These are phyloP conservation scores for Actinia tenebrosa DNA, from an alignment of 64 coral and sea anemone species.

Conservation along the genomic window DNA sequence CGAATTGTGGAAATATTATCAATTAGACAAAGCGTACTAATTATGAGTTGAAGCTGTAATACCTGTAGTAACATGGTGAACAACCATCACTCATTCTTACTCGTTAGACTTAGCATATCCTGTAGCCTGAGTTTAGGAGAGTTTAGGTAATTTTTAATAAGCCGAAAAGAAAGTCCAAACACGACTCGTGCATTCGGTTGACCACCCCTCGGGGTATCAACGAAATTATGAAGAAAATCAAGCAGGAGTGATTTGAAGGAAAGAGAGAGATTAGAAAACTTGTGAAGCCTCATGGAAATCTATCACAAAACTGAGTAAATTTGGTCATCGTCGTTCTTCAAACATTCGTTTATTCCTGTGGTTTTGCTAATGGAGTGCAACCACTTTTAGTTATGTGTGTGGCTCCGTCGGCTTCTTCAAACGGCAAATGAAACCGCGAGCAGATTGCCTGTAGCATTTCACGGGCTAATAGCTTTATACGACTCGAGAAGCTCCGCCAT, in stretches of 20 bases:
- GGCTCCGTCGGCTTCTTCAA: conserved; percentile 14
- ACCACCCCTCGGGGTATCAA: not conserved
- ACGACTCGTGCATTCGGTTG: not conserved
- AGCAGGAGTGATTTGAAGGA: not conserved
- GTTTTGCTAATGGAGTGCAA: conserved; percentile 8
- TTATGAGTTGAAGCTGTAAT: conserved; percentile 24
- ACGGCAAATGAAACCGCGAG: not conserved
- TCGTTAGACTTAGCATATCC: not conserved
- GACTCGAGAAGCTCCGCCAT: not conserved
- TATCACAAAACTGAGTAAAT: not conserved
- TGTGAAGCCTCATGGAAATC: not conserved
- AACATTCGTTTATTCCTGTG: not conserved
- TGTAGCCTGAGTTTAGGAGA: not conserved
- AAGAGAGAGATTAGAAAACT: not conserved
- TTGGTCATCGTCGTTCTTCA: not conserved
- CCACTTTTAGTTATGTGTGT: not conserved
- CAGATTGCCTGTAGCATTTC: conserved; percentile 9
- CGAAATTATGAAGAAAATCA: not conserved
- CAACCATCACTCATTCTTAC: not conserved
- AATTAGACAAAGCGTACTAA: conserved; percentile 90
- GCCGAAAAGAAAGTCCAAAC: not conserved
- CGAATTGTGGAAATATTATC: conserved; percentile 85
- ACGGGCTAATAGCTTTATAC: conserved; percentile 9
- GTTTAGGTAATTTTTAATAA: not conserved
- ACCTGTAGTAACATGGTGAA: not conserved